These are phyloP conservation scores for Biston betularia DNA, from an alignment of 2,888 invertebrate genomes.

Conservation along the genomic window DNA sequence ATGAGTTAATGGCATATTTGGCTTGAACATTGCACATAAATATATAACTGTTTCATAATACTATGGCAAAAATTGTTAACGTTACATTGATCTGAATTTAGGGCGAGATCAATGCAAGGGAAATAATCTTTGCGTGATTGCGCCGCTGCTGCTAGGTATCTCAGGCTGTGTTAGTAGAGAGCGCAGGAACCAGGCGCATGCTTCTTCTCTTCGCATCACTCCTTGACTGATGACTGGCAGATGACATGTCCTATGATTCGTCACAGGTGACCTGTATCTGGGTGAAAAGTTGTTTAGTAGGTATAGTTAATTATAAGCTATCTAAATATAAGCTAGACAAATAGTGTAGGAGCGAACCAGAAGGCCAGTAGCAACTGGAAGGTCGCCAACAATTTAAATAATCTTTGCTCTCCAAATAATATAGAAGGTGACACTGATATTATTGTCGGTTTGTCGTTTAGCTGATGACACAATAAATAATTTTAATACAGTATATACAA, in stretches of 20 bases:
- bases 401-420: constrained; percentile 38
- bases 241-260: constrained; percentile 61
- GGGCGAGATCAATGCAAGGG: constrained; percentile 78
- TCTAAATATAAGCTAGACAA: constrained; percentile 51
- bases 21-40: constrained; percentile 85
- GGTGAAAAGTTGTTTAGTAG: constrained; percentile 53
- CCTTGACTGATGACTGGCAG: constrained; percentile 61
- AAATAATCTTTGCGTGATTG: constrained; percentile 71
- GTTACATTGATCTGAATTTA: constrained; percentile 71
- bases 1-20: constrained; percentile 83
- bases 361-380: constrained; percentile 56
- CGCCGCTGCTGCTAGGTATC: constrained; percentile 58
- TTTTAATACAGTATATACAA: neutral
- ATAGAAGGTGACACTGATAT: constrained; percentile 39
- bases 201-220: constrained; percentile 53
- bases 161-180: constrained; percentile 57
- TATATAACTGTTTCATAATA: constrained; percentile 67
- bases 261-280: constrained; percentile 68
- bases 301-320: constrained; percentile 47
- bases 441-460: constrained; percentile 22
- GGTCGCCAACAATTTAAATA: constrained; percentile 52
- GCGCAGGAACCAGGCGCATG: constrained; percentile 53
- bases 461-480: constrained; percentile 3
- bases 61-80: constrained; percentile 73
- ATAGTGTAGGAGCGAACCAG: constrained; percentile 50